phyloP scores from a whole-genome alignment of 1,140 invertebrate species.

The Heterodera schachtii region DNA sequence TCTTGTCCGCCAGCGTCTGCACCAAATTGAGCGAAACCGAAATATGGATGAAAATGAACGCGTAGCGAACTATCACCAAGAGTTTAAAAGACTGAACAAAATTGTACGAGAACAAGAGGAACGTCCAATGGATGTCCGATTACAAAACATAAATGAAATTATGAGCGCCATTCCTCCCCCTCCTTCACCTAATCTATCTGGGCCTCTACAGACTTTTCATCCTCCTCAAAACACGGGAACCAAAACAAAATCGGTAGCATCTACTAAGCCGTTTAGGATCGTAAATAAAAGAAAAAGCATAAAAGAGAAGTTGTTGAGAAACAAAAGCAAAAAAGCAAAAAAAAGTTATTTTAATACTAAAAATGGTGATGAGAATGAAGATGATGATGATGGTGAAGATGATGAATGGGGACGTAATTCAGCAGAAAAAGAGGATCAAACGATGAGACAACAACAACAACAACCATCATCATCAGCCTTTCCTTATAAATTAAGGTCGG shows the following conservation, averaged over 20 bases:
- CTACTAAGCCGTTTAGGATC: too few species aligned
- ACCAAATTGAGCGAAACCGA: not conserved
- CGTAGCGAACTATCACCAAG: conserved; percentile 6
- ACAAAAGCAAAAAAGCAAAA: too few species aligned
- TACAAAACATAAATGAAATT: conserved; percentile 5
- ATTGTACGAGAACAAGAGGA: conserved; percentile 2
- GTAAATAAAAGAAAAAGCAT: not conserved
- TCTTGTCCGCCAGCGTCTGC: not conserved
- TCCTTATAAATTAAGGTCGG: too few species aligned
- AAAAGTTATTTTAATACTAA: too few species aligned
- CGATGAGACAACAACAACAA: not conserved
- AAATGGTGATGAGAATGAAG: too few species aligned
- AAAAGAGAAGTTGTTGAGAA: not conserved
- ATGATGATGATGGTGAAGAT: too few species aligned
- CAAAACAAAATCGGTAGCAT: not conserved
- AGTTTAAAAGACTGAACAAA: conserved; percentile 20
- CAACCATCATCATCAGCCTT: not conserved
- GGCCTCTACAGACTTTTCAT: not conserved
- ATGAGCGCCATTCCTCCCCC: not conserved
- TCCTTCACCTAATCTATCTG: too few species aligned
- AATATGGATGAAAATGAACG: not conserved
- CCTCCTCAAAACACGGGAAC: not conserved
- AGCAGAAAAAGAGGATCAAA: too few species aligned
- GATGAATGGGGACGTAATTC: not conserved
- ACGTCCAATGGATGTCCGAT: not conserved